Conservation (phyloP, 2,888 invertebrate species). For the Bombylius major region DNA sequence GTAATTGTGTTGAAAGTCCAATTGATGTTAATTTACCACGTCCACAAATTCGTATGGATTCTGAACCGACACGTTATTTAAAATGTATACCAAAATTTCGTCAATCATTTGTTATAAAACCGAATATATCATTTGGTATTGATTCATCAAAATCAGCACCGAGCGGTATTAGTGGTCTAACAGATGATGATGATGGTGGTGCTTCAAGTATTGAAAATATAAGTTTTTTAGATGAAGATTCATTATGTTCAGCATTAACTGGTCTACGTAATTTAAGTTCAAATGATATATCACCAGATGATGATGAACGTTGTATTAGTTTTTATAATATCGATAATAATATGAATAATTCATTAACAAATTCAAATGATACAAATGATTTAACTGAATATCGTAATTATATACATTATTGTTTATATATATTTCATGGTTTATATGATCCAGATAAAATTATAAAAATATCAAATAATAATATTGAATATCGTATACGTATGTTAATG, state of each 20-base stretch:
- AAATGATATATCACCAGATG: conserved; percentile 11
- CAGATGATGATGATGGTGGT: conserved; percentile 17
- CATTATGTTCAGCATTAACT: conserved; percentile 23
- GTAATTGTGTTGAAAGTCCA: conserved; percentile 34
- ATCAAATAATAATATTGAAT: conserved; percentile 28
- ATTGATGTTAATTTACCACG: conserved; percentile 32
- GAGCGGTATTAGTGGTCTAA: conserved; percentile 16
- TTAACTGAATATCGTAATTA: conserved; percentile 25
- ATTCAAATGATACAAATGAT: background rate
- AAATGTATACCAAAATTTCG: conserved; percentile 34
- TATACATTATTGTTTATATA: conserved; percentile 36
- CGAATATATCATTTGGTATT: conserved; percentile 23
- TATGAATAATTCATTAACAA: background rate
- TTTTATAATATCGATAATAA: background rate
- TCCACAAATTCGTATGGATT: conserved; percentile 30
- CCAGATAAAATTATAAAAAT: conserved; percentile 31
- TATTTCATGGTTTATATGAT: conserved; percentile 36
- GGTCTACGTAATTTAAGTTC: conserved; percentile 16
- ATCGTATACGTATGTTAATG: conserved; percentile 34
- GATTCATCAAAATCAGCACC: conserved; percentile 22
- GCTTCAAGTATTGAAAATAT: conserved; percentile 32
- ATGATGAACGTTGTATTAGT: conserved; percentile 2
- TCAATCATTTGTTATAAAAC: conserved; percentile 28
- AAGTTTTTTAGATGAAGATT: conserved; percentile 29
- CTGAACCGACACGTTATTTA: conserved; percentile 33